These are phyloP conservation scores for Neria commutata DNA, from an alignment of 2,888 invertebrate genomes.

Conservation along the genomic window DNA sequence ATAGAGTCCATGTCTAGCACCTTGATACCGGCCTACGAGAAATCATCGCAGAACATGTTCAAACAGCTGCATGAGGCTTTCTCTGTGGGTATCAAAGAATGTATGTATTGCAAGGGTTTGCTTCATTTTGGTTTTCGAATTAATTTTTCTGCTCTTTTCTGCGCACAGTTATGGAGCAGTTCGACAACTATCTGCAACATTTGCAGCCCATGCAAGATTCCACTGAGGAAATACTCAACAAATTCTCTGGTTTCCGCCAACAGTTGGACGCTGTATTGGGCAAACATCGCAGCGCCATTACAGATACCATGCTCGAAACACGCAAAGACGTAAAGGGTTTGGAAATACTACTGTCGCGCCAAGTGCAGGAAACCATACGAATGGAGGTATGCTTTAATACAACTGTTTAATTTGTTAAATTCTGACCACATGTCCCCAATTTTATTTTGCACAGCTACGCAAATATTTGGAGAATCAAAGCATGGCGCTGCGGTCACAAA, in stretches of 20 bases:
- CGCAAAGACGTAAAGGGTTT: slow-evolving; percentile 58
- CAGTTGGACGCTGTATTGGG: slow-evolving; percentile 50
- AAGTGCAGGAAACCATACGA: slow-evolving; percentile 57
- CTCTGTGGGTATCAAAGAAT: slow-evolving; percentile 86
- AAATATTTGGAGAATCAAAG: slow-evolving; percentile 68
- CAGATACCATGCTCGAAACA: slow-evolving; percentile 56
- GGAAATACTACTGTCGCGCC: slow-evolving; percentile 53
- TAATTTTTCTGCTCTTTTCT: background rate
- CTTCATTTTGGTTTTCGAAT: background rate
- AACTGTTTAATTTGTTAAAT: background rate
- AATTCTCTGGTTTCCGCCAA: slow-evolving; percentile 53
- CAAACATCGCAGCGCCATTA: slow-evolving; percentile 53
- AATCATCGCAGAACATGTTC: slow-evolving; percentile 84
- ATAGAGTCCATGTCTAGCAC: slow-evolving; percentile 77
- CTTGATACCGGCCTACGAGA: slow-evolving; percentile 86
- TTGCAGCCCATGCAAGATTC: slow-evolving; percentile 57
- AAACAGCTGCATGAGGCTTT: slow-evolving; percentile 89
- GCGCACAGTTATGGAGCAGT: slow-evolving; percentile 63
- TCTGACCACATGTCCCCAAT: background rate
- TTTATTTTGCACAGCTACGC: slow-evolving; percentile 43
- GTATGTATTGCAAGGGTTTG: slow-evolving; percentile 62
- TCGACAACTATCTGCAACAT: slow-evolving; percentile 63
- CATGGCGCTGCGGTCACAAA: slow-evolving; percentile 71
- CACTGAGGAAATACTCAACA: slow-evolving; percentile 55
- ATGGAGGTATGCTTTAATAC: slow-evolving; percentile 43